Conservation (phyloP, 2,113 vertebrate genomes). For the Phoenicopterus ruber region DNA sequence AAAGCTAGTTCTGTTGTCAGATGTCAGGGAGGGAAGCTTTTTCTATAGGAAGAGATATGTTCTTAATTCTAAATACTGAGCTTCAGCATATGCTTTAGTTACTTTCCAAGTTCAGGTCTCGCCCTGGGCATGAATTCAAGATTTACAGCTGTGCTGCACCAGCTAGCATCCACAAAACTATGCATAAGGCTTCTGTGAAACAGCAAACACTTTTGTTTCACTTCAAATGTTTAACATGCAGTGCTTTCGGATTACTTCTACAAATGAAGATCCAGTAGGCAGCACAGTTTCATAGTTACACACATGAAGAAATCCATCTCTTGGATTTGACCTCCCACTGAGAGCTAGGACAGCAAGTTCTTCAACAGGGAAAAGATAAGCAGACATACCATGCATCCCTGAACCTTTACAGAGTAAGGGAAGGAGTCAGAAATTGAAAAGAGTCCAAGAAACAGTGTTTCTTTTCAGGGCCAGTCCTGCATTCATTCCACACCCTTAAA, state of each 20-base stretch:
- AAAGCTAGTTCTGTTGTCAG: not conserved
- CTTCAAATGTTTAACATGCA: not conserved
- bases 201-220: not conserved
- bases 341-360: not conserved
- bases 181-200: not conserved
- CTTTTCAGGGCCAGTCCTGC: not conserved
- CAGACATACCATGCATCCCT: not conserved
- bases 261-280: not conserved
- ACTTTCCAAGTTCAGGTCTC: not conserved
- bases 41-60: not conserved
- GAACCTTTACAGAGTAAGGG: not conserved
- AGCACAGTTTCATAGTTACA: not conserved
- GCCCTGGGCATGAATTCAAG: not conserved
- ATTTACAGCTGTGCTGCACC: slow-evolving; percentile 5
- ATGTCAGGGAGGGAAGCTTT: not conserved
- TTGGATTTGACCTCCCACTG: not conserved
- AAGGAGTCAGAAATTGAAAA: not conserved
- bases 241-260: not conserved
- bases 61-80: not conserved
- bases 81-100: not conserved
- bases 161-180: not conserved
- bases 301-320: not conserved
- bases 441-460: not conserved
- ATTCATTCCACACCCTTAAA: not conserved
- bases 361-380: not conserved